phyloP scores from a whole-genome alignment of 2,113 vertebrate genomes.

The Anthoscopus minutus region DNA sequence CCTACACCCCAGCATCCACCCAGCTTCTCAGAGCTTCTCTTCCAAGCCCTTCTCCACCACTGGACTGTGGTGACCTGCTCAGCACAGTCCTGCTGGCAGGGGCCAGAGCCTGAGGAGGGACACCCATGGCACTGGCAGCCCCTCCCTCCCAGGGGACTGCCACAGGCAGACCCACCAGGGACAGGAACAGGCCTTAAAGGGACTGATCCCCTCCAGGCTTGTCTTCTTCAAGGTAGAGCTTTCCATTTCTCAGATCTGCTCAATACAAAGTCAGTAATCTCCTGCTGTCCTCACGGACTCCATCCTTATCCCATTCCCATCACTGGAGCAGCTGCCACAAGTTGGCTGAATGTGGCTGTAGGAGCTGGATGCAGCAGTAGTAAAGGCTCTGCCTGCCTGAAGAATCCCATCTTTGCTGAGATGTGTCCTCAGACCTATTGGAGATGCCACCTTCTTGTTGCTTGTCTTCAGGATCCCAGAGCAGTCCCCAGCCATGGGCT shows the following conservation, averaged over 20 bases:
- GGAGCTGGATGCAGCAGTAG: neutral
- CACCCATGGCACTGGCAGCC: too few species aligned
- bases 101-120: neutral
- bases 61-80: neutral
- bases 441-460: neutral
- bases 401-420: neutral
- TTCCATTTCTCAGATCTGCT: neutral
- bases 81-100: neutral
- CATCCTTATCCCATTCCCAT: accelerated
- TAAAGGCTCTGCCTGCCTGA: neutral
- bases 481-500: accelerated
- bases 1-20: neutral
- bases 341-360: neutral
- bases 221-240: neutral
- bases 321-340: accelerated
- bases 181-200: neutral
- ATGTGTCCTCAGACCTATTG: accelerated
- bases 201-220: neutral
- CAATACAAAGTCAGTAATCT: neutral
- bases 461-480: accelerated
- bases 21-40: neutral
- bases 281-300: neutral
- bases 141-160: neutral
- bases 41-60: neutral
- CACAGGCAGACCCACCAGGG: accelerated